Evolutionary conservation across 2,797 vertebrate species (phyloP), one percentile per base, ranked within the genome.

Genomic region (Loriculus beryllinus): DNA sequence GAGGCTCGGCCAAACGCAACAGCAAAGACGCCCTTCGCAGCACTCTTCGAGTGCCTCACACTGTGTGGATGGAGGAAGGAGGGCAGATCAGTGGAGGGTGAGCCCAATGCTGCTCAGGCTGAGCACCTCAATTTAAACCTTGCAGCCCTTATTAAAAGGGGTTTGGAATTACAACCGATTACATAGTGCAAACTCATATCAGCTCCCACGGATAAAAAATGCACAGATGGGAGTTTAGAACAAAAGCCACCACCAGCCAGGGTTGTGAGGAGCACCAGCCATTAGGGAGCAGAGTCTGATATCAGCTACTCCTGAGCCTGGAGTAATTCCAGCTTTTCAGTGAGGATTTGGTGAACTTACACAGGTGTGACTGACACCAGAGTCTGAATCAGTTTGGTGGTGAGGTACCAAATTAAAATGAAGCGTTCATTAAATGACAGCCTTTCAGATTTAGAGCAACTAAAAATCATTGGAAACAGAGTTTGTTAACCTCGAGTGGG

Each of bases 41-140:
- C 31, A 4, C 74, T 10, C 59, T 31, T 18, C 0, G 0, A 43
- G 28, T 42, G 65, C 45, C 39, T 52, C 1, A 0, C 3, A 2
- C 56, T 3, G 21, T 2, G 45, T 3, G 49, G 63, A 4, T 0
- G 0, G 18, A 49, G 13, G 18, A 59, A 49, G 14, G 18, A 59
- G 37, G 35, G 60, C 52, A 52, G 81, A 19, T 3, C 0, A 2
- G 28, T 3, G 0, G 9, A 68, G 54, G 6, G 8, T 2, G 21
- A 63, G 74, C 52, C 57, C 0, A 0, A 45, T 8, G 2, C 6
- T 0, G 1, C 71, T 22, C 12, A 2, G 57, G 59, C 20, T 23
- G 22, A 80, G 62, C 85, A 56, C 47, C 85, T 71, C 89, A 6
- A 6, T 21, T 12, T 16, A 45, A 60, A 71, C 51, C 68, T n/a